A percentile compares a stretch with the other conserved stretches of the same genome.
Evolutionary conservation across 2,888 invertebrate species (phyloP).

Genomic region (Nephrotoma guestfalica): DNA sequence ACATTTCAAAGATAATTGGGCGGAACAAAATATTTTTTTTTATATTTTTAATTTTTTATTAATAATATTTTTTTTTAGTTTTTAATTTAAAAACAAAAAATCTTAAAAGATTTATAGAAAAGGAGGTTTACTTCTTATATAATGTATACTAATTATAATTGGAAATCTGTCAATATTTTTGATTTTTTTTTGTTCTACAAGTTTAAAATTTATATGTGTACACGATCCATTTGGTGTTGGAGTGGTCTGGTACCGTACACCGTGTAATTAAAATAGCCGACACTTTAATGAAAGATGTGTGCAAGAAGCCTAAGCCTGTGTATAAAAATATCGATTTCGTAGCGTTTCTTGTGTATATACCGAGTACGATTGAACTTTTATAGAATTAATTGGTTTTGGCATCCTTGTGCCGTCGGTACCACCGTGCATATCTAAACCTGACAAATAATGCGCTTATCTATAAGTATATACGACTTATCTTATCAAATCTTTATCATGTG

Average conservation of each 20-base stretch:
- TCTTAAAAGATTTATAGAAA: neutral
- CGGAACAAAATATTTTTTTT: neutral
- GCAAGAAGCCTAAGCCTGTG: neutral
- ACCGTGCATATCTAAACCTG: too few relatives aligned
- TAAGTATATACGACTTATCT: neutral
- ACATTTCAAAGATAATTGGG: neutral
- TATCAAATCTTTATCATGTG: neutral
- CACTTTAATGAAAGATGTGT: neutral
- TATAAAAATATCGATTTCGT: neutral
- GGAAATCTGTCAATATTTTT: neutral
- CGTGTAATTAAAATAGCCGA: neutral
- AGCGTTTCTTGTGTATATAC: neutral
- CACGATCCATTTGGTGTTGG: neutral
- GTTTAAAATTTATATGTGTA: neutral
- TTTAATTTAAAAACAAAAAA: neutral
- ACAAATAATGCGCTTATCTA: neutral
- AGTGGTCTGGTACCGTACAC: neutral
- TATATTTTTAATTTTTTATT: neutral
- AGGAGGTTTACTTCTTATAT: neutral
- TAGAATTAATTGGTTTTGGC: neutral
- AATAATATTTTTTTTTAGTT: neutral
- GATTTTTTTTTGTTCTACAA: neutral
- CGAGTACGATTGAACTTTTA: neutral
- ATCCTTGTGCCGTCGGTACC: neutral
- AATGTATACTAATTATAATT: neutral